Percentiles rank a stretch among this genome's conserved stretches.
These are phyloP conservation scores for Chironomus tentans DNA, from an alignment of 2,888 invertebrate species.

Conservation along the genomic window DNA sequence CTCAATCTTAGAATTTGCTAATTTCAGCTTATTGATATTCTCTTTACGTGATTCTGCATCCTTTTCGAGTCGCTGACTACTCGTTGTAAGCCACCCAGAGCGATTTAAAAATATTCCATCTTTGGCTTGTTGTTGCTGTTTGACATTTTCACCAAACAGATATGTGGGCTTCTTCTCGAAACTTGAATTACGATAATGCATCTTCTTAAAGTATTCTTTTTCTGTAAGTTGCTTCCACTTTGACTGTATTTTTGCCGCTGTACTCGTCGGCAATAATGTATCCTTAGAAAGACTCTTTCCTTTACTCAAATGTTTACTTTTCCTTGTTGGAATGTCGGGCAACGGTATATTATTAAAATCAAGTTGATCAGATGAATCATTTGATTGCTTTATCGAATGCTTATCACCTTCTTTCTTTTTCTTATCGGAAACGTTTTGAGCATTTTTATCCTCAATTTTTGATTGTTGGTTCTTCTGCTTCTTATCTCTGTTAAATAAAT, in stretches of 20 bases:
- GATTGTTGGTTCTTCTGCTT: background rate
- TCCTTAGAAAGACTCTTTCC: conserved; percentile 23
- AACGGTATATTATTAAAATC: conserved; percentile 40
- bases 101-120: conserved; percentile 42
- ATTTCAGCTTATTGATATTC: conserved; percentile 30
- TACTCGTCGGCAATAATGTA: conserved; percentile 2
- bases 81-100: conserved; percentile 46
- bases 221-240: conserved; percentile 25
- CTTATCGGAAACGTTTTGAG: background rate
- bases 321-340: conserved; percentile 38
- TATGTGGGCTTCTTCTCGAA: conserved; percentile 38
- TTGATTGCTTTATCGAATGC: conserved; percentile 10
- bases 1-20: conserved; percentile 39
- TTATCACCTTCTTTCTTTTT: background rate
- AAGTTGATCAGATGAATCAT: conserved; percentile 20
- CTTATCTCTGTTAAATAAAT: background rate
- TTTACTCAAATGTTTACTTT: conserved; percentile 33
- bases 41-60: background rate
- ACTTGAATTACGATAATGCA: conserved; percentile 38
- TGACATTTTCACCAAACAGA: conserved; percentile 38
- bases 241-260: conserved; percentile 15
- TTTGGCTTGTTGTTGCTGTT: conserved; percentile 23
- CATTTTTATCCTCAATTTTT: background rate
- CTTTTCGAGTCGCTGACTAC: conserved; percentile 37
- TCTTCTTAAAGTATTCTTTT: conserved; percentile 33